A percentile compares a stretch with the other conserved stretches of the same genome.
Evolutionary conservation across 2,113 vertebrate genomes (phyloP).

Genomic region (Varanus salvator): DNA sequence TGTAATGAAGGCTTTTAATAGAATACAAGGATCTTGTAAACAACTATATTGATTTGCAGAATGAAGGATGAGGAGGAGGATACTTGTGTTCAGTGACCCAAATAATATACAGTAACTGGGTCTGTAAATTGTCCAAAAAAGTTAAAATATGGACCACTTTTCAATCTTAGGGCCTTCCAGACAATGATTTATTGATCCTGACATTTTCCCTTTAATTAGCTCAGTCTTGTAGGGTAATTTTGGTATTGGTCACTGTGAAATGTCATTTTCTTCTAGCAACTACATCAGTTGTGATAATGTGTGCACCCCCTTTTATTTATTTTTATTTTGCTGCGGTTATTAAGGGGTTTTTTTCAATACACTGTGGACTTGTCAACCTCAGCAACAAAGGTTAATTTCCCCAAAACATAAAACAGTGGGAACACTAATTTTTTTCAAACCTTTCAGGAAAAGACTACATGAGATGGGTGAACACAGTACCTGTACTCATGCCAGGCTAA

Average conservation of each 20-base stretch:
- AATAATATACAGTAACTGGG: not conserved
- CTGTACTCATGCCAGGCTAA: not conserved
- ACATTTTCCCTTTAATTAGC: not conserved
- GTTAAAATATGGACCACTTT: constrained; percentile 11
- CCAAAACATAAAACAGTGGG: not conserved
- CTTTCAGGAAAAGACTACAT: not conserved
- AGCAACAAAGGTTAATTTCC: not conserved
- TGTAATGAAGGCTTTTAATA: not conserved
- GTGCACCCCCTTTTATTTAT: not conserved
- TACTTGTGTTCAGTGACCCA: not conserved
- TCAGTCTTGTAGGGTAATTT: not conserved
- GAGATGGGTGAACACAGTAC: not conserved
- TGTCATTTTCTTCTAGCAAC: not conserved
- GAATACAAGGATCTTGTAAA: not conserved
- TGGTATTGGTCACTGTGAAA: not conserved
- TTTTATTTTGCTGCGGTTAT: not conserved
- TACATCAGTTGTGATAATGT: not conserved
- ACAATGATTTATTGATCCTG: not conserved
- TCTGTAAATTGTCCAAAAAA: not conserved
- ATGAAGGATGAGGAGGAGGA: not conserved
- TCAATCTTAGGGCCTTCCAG: not conserved
- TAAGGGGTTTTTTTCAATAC: not conserved
- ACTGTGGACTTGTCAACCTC: not conserved
- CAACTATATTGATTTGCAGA: not conserved
- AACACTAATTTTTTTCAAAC: not conserved